These are phyloP conservation scores for Anser cygnoides DNA, from an alignment of 2,113 vertebrate genomes.

Conservation along the genomic window DNA sequence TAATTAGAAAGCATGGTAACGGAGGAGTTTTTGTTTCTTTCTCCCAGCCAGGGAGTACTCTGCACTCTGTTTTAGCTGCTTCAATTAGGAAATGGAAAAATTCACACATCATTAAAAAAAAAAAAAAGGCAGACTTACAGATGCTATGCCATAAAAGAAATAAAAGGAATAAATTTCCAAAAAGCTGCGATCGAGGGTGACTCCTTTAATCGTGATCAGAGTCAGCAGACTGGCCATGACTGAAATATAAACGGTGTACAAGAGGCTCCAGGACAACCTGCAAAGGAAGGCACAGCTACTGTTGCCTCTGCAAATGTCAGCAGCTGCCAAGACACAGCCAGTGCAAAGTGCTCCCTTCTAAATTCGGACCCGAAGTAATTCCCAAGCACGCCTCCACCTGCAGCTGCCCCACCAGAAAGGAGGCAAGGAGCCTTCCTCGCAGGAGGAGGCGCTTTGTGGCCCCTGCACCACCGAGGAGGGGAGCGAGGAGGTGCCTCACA, in stretches of 20 bases:
- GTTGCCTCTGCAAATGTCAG: not conserved
- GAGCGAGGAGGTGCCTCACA: too few relatives aligned
- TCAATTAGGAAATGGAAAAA: not conserved
- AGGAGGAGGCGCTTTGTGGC: too few relatives aligned
- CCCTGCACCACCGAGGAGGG: too few relatives aligned
- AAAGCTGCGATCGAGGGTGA: conserved; percentile 71
- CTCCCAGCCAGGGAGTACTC: not conserved
- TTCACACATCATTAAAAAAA: rapidly evolving
- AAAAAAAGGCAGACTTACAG: conserved; percentile 76
- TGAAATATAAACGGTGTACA: conserved; percentile 78
- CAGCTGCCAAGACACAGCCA: rapidly evolving
- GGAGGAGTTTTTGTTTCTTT: not conserved
- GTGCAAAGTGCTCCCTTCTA: rapidly evolving
- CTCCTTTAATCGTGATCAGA: conserved; percentile 56
- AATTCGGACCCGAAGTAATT: not conserved
- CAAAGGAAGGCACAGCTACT: not conserved
- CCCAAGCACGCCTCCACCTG: not conserved
- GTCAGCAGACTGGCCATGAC: conserved; percentile 79
- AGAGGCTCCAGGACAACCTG: conserved; percentile 90
- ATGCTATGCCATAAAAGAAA: conserved; percentile 87
- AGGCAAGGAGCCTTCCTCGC: too few relatives aligned
- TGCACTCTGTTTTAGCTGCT: not conserved
- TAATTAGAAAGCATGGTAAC: not conserved
- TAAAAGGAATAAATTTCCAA: conserved; percentile 80
- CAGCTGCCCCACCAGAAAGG: not conserved